phyloP scores from a whole-genome alignment of 2,888 invertebrate species.

The Brenthis ino region DNA sequence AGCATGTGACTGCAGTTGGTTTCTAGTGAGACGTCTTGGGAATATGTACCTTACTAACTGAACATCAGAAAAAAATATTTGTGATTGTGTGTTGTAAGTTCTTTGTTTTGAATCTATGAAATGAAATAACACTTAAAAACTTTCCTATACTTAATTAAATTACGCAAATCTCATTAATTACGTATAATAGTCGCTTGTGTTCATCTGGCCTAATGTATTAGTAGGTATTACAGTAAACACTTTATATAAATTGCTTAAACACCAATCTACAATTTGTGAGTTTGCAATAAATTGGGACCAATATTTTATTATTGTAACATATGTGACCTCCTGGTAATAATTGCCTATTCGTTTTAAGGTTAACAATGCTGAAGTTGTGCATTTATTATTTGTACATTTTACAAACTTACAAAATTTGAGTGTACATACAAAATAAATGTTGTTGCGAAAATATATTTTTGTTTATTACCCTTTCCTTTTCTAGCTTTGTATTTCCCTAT shows the following conservation, averaged over 20 bases:
- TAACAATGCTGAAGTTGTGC: conserved; percentile 82
- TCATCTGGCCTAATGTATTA: conserved; percentile 12
- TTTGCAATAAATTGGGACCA: conserved; percentile 70
- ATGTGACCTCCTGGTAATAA: conserved; percentile 28
- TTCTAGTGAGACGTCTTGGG: conserved; percentile 32
- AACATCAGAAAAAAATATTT: not conserved
- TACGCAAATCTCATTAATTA: not conserved
- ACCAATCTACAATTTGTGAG: conserved; percentile 41
- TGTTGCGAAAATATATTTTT: conserved; percentile 56
- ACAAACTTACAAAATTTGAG: conserved; percentile 70
- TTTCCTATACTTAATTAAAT: not conserved
- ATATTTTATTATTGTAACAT: conserved; percentile 43
- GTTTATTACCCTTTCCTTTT: conserved; percentile 25
- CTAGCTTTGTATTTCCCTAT: not conserved
- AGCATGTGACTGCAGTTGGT: conserved; percentile 40
- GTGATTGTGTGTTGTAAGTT: conserved; percentile 3
- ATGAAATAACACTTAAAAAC: not conserved
- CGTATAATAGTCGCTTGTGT: not conserved
- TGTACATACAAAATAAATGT: conserved; percentile 81
- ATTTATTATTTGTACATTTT: conserved; percentile 81
- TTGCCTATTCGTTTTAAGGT: conserved; percentile 45
- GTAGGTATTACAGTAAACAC: not conserved
- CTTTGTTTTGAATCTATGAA: conserved; percentile 5
- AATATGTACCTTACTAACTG: not conserved
- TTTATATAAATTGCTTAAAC: conserved; percentile 8